A percentile compares a stretch with the other conserved stretches of the same genome.
Conservation (phyloP, 2,797 vertebrate species). For the Rhincodon typus region DNA sequence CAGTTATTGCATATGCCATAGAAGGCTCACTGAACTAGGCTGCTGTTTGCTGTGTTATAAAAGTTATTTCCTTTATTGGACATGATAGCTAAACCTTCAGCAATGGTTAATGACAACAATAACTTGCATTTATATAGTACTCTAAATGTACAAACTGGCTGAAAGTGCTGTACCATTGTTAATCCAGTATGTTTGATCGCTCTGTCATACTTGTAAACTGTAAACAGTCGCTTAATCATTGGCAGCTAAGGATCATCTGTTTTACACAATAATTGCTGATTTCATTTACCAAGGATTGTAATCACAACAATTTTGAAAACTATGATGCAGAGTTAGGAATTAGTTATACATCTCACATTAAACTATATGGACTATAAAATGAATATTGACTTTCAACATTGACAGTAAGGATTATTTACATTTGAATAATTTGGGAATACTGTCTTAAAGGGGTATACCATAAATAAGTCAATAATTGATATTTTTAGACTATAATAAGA, state of each 20-base stretch:
- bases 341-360: neutral
- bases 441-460: neutral
- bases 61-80: neutral
- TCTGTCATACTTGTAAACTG: neutral
- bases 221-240: neutral
- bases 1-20: neutral
- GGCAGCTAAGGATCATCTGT: neutral
- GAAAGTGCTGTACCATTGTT: neutral
- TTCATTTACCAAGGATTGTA: constrained; percentile 5
- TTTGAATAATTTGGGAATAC: constrained; percentile 1
- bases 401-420: neutral
- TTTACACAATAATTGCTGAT: neutral
- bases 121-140: neutral
- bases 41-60: neutral
- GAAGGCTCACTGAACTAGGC: neutral
- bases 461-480: constrained; percentile 19
- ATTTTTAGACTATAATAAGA: constrained; percentile 19
- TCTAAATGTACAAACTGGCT: neutral
- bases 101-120: neutral
- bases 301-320: neutral
- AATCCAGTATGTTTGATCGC: neutral
- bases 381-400: neutral
- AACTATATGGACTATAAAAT: neutral
- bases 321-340: neutral
- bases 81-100: neutral